A percentile compares a stretch with the other conserved stretches of the same genome.
phyloP scores from a whole-genome alignment of 2,113 vertebrate genomes.

The Varanus komodoensis region DNA sequence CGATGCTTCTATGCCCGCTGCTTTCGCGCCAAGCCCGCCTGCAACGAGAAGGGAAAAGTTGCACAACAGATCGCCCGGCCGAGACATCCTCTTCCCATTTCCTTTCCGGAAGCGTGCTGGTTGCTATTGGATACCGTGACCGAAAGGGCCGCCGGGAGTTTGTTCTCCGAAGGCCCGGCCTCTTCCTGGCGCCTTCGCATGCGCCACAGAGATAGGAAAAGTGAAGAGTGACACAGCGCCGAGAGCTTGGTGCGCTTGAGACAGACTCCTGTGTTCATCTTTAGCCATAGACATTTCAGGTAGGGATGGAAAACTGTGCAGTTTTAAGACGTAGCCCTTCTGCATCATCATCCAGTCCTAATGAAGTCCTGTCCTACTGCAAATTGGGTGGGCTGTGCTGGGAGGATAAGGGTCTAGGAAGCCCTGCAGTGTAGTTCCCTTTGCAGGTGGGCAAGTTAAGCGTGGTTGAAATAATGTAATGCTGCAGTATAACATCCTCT shows the following conservation, averaged over 20 bases:
- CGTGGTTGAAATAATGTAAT: too few species aligned
- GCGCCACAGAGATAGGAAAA: background rate
- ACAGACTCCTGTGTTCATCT: background rate
- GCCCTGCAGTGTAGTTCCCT: too few species aligned
- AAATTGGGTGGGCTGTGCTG: too few species aligned
- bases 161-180: conserved; percentile 2
- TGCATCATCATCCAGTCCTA: too few species aligned
- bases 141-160: fast-evolving
- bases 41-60: background rate
- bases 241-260: background rate
- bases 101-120: background rate
- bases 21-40: background rate
- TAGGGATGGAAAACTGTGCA: too few species aligned
- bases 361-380: too few species aligned
- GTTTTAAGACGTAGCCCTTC: too few species aligned
- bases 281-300: too few species aligned
- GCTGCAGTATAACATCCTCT: too few species aligned
- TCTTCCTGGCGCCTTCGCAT: fast-evolving
- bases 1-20: background rate
- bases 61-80: fast-evolving
- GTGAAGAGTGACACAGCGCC: background rate
- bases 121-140: conserved; percentile 21
- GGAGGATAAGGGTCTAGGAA: too few species aligned
- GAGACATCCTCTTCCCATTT: fast-evolving
- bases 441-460: too few species aligned